Evolutionary conservation across 2,888 invertebrate species (phyloP), one percentile per base, ranked within the genome.

Genomic region (Heliconius ismenius): DNA sequence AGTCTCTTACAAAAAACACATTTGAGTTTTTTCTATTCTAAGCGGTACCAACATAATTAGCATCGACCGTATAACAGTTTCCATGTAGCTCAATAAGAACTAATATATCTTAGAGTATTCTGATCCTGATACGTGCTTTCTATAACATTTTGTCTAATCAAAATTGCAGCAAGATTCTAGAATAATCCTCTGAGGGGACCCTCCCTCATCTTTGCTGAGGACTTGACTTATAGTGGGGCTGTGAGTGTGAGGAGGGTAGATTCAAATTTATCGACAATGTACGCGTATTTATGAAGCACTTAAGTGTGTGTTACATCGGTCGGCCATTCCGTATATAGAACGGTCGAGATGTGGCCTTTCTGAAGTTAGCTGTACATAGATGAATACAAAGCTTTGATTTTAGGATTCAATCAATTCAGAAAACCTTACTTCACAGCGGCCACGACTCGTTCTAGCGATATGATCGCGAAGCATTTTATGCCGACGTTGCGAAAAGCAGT

Each of bases 201-300:
- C 76, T 68, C 74, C 75, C 79, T 70, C 78, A 68, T 80, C 79
- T 80, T 79, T 80, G 74, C 78, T 72, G 63, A 78, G 79, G 78
- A 76, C 79, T 80, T 80, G 79, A 80, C 79, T 80, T 80, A 79
- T 79, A 73, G 78, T 77, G 73, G 75, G 77, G 75, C 65, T 64
- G 75, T 74, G 21, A 68, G 75, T 65, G 77, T 28, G 73, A 24
- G 70, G 69, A 49, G 79, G 77, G 77, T 78, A 73, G 72, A 70
- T 65, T 69, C 73, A 79, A 67, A 76, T 67, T 62, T 76, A 77
- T 79, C 79, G 68, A 78, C 80, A 58, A 77, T 78, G 69, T 76
- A 65, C 69, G 75, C 74, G 79, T 79, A 80, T 80, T 79, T 79
- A 80, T 79, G 79, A 75, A 76, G 76, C 80, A 79, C 80, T 81